Evolutionary conservation across 2,888 invertebrate genomes (phyloP), one percentile per base, ranked within the genome.

Genomic region (Conus canariensis): DNA sequence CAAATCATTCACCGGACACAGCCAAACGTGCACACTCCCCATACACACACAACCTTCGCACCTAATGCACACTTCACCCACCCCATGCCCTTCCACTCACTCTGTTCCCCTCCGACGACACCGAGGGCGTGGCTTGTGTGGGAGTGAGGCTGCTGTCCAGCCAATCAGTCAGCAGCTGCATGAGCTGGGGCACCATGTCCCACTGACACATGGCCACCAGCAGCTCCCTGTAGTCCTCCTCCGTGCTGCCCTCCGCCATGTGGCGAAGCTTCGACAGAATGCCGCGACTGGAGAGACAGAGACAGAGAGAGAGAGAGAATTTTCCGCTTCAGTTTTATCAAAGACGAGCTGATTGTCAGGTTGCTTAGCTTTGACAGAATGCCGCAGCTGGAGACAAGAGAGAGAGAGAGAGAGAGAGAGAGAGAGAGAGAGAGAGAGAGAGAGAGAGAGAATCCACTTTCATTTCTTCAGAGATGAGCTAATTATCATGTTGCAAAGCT

Each of bases 131-230:
- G 9, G 80, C 45, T 1, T 64, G 64, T 1, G 60, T 56, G 16
- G 86, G 87, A 12, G 85, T 90, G 80, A 91, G 90, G 16, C 90
- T 88, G 60, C 59, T 87, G 58, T 87, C 67, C 88, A 95, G 88
- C 94, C 95, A 95, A 59, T 95, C 95, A 67, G 92, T 90, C 59
- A 94, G 91, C 59, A 95, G 91, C 45, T 95, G 94, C 87, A 95
- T 74, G 9, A 95, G 89, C 83, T 95, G 94, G 0, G 90, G 90
- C 14, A 90, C 93, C 90, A 93, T 93, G 30, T 93, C 93, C 93
- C 94, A 94, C 82, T 92, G 93, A 91, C 94, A 95, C 91, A 94
- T 91, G 19, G 94, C 92, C 85, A 94, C 94, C 67, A 95, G 91
- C 25, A 90, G 58, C 90, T 92, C 90, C 45, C 64, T 58, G 82